Base-by-base conservation (phyloP, 2,888 invertebrate genomes). In the Macropis europaea region DNA sequence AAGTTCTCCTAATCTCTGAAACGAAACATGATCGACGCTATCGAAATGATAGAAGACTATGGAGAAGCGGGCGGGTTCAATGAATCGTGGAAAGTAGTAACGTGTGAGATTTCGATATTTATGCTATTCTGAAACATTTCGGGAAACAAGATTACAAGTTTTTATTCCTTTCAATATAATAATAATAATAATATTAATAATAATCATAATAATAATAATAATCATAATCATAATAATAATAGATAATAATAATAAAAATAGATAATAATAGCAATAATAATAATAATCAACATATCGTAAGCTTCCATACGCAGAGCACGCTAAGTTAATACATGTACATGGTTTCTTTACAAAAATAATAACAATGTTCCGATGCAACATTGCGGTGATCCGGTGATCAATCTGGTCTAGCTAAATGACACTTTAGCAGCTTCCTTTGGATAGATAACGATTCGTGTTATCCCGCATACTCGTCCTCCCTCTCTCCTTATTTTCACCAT, bases 341-440 rank as follows among this genome's bases (percentile, higher is more conserved):
- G 77, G 68, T 82, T 75, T 86, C 81, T 86, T 87, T 87, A 87
- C 86, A 88, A 88, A 89, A 88, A 88, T 88, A 88, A 88, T 86
- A 88, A 87, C 86, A 87, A 88, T 88, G 85, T 85, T 80, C 79
- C 77, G 73, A 81, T 76, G 77, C 77, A 86, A 88, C 87, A 86
- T 86, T 87, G 84, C 82, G 81, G 79, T n/a, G n/a, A 84, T 83
- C 79, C 72, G 71, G 73, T 87, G 80, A 84, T 84, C 62, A 71
- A 66, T 77, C 78, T 82, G 68, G 64, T 77, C 79, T 75, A 78
- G 70, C 74, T 76, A 78, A 80, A 77, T 72, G 68, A 79, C 68
- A 67, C 66, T 79, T 78, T 70, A 71, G 70, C 73, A 71, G 68
- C 75, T 72, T 73, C 66, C 71, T 76, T 78, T 74, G 63, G 73